Evolutionary conservation across 1,140 invertebrate genomes (phyloP), one percentile per base, ranked within the genome.

Genomic region (Dryas iulia): DNA sequence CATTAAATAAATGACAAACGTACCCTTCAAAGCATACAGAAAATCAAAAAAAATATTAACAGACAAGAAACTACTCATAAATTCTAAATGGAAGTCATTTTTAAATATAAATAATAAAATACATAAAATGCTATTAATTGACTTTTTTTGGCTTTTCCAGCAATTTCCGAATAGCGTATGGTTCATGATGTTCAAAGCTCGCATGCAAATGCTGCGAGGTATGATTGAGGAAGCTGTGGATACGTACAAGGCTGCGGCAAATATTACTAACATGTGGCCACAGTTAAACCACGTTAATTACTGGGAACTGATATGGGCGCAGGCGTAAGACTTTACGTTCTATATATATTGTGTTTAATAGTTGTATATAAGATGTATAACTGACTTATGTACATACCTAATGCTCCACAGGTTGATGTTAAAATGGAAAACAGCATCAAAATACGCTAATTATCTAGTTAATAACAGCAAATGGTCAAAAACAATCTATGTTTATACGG

Each of bases 221-320:
- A 94, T 97, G 84, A 91, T 98, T 64, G 94, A 95, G 53, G 93
- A 94, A 25, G 95, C 96, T 2, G 94, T 97, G 54, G 83, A 92
- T 1, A 97, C 95, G 92, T 99, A 98, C 89, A 95, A 95, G 47
- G 95, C 94, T 72, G 98, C 97, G 0, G 96, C 98, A 92, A 94
- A 96, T 57, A 96, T 96, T 11, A 97, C 98, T 82, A 89, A 95
- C 69, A 92, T 96, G 7, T 99, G 98, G 97, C 94, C 95, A 3
- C 98, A 99, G 82, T 98, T 99, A 86, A 97, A 98, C 90, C 97
- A 99, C 86, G 84, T 99, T 0, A 98, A 97, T 84, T 98, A 95
- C 86, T 99, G 98, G 98, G 98, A 99, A 89, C 92, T 99, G 23
- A 95, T 98, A 92, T 99, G 98, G 97, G 94, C 96, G 7, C 94